phyloP scores from a whole-genome alignment of 2,888 invertebrate genomes.

The Oxytorus armatus region DNA sequence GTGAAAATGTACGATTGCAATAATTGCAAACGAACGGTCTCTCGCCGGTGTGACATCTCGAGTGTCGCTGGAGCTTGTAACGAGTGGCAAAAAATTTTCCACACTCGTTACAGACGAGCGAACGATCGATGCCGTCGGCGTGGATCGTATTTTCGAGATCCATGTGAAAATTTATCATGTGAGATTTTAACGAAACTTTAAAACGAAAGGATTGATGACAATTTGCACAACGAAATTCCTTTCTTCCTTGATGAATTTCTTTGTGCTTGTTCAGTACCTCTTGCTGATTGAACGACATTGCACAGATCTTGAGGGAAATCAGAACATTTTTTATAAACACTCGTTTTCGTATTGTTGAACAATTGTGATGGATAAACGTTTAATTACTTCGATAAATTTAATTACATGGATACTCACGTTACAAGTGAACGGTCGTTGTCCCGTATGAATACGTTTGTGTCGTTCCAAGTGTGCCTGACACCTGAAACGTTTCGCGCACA shows the following conservation, averaged over 20 bases:
- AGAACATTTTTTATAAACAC: not conserved
- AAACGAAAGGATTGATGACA: slow-evolving; percentile 81
- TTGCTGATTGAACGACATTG: slow-evolving; percentile 81
- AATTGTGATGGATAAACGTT: too few species aligned
- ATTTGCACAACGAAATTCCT: slow-evolving; percentile 79
- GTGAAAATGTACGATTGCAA: slow-evolving; percentile 81
- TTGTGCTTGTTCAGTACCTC: slow-evolving; percentile 81
- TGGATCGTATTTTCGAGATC: slow-evolving; percentile 70
- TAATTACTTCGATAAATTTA: too few species aligned
- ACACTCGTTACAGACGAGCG: slow-evolving; percentile 77
- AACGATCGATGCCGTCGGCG: slow-evolving; percentile 30
- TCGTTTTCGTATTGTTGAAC: not conserved
- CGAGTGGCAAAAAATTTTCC: slow-evolving; percentile 81
- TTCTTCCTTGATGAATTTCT: slow-evolving; percentile 80
- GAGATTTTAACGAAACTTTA: slow-evolving; percentile 81
- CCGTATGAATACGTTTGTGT: slow-evolving; percentile 86
- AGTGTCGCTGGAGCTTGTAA: slow-evolving; percentile 80
- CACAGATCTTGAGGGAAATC: slow-evolving; percentile 75
- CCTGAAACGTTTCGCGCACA: slow-evolving; percentile 86
- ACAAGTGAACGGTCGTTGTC: slow-evolving; percentile 86
- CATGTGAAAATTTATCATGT: slow-evolving; percentile 80
- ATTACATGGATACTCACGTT: slow-evolving; percentile 71
- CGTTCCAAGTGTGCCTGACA: slow-evolving; percentile 86
- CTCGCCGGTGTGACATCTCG: slow-evolving; percentile 81
- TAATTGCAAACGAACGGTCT: slow-evolving; percentile 79